Conservation (phyloP, 2,888 invertebrate genomes). For the Mactromeris polynyma region DNA sequence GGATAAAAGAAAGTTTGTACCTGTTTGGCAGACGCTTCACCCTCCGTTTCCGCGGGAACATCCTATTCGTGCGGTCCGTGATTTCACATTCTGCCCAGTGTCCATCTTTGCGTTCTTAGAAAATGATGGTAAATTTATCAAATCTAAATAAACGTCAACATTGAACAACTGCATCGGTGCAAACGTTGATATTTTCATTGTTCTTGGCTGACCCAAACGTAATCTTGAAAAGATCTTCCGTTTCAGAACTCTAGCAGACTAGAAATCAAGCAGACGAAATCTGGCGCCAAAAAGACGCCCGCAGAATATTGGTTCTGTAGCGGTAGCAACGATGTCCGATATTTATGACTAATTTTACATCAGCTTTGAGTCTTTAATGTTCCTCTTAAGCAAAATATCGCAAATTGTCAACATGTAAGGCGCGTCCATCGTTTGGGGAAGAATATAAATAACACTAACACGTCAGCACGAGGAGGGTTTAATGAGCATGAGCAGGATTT, state of each 20-base stretch:
- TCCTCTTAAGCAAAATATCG: conserved; percentile 9
- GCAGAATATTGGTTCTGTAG: conserved; percentile 60
- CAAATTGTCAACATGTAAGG: conserved; percentile 13
- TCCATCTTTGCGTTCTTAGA: not conserved
- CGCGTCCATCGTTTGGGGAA: not conserved
- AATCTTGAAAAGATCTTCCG: conserved; percentile 5
- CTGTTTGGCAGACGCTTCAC: not conserved
- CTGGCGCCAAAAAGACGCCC: conserved; percentile 61
- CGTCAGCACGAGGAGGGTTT: too few species aligned
- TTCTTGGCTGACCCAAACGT: conserved; percentile 8
- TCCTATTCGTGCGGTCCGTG: not conserved
- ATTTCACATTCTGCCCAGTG: not conserved
- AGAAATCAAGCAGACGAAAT: conserved; percentile 51
- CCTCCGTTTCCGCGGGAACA: not conserved
- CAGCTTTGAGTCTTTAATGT: conserved; percentile 36
- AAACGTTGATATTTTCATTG: not conserved
- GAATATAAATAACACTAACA: not conserved
- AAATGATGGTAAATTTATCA: not conserved
- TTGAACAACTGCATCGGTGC: not conserved
- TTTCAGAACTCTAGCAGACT: conserved; percentile 20
- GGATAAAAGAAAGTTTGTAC: not conserved
- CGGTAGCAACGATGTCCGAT: conserved; percentile 55
- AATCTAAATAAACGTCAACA: not conserved
- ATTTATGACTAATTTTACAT: conserved; percentile 52
- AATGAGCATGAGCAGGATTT: too few species aligned